Conservation (phyloP, 2,888 invertebrate genomes). For the Geotrupes spiniger region DNA sequence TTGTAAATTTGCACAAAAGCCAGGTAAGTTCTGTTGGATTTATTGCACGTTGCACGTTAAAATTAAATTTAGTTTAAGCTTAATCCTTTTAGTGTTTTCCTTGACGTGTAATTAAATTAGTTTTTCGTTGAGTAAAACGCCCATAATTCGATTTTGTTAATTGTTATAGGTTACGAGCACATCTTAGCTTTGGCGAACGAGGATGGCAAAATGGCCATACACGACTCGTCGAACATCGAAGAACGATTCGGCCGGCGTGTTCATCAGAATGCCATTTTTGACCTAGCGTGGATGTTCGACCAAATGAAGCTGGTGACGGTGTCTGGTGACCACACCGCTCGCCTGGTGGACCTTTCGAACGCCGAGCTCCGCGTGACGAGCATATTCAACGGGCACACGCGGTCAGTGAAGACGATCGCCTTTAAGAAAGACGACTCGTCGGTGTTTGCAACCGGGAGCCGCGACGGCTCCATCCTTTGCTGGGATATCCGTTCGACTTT, state of each 20-base stretch:
- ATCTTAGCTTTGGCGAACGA: conserved; percentile 82
- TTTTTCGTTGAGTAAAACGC: background rate
- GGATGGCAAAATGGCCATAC: conserved; percentile 71
- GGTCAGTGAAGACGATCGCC: conserved; percentile 79
- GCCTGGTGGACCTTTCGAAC: conserved; percentile 70
- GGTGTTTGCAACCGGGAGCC: conserved; percentile 82
- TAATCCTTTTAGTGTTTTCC: too few species aligned
- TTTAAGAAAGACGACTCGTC: conserved; percentile 68
- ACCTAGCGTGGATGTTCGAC: conserved; percentile 80
- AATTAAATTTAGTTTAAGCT: background rate
- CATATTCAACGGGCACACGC: conserved; percentile 72
- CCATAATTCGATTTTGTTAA: background rate
- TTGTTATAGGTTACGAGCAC: conserved; percentile 59
- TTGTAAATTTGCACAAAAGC: conserved; percentile 68
- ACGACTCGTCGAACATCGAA: conserved; percentile 45
- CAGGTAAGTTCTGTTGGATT: conserved; percentile 23
- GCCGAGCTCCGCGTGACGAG: conserved; percentile 50
- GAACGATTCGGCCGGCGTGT: conserved; percentile 55
- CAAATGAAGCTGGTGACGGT: conserved; percentile 78
- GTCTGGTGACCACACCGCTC: conserved; percentile 80
- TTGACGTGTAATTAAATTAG: too few species aligned
- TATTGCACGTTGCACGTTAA: background rate
- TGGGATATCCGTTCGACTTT: conserved; percentile 73
- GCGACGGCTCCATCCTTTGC: conserved; percentile 82
- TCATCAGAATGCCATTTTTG: conserved; percentile 87